Evolutionary conservation across 2,888 invertebrate species (phyloP), one percentile per base, ranked within the genome.

Genomic region (Catocala fraxini): DNA sequence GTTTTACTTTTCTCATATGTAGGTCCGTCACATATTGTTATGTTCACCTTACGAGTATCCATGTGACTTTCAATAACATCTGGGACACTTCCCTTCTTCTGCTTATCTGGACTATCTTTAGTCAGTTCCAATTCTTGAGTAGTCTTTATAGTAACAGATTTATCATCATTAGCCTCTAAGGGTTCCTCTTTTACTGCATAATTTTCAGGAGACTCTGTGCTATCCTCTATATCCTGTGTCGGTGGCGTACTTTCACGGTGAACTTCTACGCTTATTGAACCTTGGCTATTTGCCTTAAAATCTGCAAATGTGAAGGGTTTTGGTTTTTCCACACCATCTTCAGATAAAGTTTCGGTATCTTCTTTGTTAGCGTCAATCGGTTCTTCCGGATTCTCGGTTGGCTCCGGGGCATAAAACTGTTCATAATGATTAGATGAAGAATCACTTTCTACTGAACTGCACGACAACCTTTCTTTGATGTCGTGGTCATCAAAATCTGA

Each of bases 231-330:
- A 56, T 56, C 71, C 54, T 42, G 71, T 51, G 34, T 65, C n/a
- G 46, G 51, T 51, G 65, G 66, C 65, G 62, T 61, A 34, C 68
- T 73, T 73, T 79, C 82, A 10, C 66, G 48, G 33, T 79, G 75
- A 25, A 83, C 66, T 49, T 83, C 80, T 65, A 86, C 75, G 51
- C 67, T 79, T 15, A 81, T 72, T 53, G 86, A 73, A 10, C 73
- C 71, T 72, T 83, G 82, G 66, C 80, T 83, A 77, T 92, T 89
- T 63, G 88, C 66, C 87, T 95, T 95, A 65, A 95, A 95, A 82
- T 95, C 95, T 15, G 95, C 92, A 64, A 95, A 94, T 13, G 94
- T 95, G 71, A 95, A 95, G 2, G 94, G 94, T 75, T 86, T 94
- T 51, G 92, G 92, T 56, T 81, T 89, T 63, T 88, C 85, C 6